Evolutionary conservation across 1,140 invertebrate genomes (phyloP).

Genomic region (Macrobrachium rosenbergii): DNA sequence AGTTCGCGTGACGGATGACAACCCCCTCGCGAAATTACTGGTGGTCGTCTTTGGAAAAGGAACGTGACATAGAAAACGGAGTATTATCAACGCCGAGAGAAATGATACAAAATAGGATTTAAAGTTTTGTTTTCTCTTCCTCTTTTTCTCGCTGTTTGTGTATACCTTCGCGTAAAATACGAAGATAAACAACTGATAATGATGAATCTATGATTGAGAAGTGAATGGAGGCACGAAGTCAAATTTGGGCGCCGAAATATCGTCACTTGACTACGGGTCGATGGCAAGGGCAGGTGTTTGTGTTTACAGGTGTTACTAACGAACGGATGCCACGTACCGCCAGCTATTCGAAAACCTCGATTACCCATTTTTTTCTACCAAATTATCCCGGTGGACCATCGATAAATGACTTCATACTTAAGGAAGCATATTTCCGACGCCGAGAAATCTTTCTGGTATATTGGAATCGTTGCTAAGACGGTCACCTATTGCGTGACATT

Average conservation of each 20-base stretch:
- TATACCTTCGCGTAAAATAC: too few relatives aligned
- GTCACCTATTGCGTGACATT: too few relatives aligned
- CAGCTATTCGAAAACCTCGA: not conserved
- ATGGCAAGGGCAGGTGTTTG: constrained; percentile 21
- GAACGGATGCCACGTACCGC: constrained; percentile 5
- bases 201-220: not conserved
- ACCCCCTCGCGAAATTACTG: too few relatives aligned
- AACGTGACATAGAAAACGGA: too few relatives aligned
- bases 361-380: not conserved
- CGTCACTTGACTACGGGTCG: constrained; percentile 44
- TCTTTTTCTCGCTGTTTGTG: not conserved
- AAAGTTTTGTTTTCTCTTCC: not conserved
- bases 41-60: too few relatives aligned
- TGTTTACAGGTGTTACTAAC: constrained; percentile 49
- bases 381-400: not conserved
- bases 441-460: too few relatives aligned
- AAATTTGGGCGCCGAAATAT: not conserved
- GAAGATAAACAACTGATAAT: not conserved
- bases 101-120: too few relatives aligned
- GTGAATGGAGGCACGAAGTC: not conserved
- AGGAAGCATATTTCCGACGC: too few relatives aligned
- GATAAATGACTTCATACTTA: too few relatives aligned
- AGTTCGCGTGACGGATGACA: too few relatives aligned
- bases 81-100: too few relatives aligned
- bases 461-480: too few relatives aligned